A percentile compares a stretch with the other conserved stretches of the same genome.
phyloP scores from a whole-genome alignment of 2,113 vertebrate genomes.

The Poicephalus gulielmi region DNA sequence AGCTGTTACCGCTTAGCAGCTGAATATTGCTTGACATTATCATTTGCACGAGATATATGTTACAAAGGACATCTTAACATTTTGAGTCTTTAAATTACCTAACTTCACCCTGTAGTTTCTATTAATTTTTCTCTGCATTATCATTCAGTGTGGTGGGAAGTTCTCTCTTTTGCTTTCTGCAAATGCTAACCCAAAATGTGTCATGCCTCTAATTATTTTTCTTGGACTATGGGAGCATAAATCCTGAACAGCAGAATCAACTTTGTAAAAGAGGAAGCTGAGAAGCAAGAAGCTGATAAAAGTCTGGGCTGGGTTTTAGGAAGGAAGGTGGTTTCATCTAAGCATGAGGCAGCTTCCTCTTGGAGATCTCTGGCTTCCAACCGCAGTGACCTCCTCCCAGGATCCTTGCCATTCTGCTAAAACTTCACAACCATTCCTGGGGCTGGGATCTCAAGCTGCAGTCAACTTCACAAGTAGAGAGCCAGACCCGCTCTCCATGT shows the following conservation, averaged over 20 bases:
- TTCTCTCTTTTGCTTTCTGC: neutral
- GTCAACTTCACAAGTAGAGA: neutral
- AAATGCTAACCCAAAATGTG: neutral
- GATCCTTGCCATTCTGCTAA: neutral
- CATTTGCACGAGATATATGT: neutral
- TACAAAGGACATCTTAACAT: neutral
- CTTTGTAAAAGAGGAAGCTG: neutral
- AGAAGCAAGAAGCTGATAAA: neutral
- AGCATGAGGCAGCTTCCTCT: neutral
- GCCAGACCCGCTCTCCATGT: neutral
- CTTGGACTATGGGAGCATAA: neutral
- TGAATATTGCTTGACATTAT: neutral
- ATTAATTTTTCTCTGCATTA: neutral
- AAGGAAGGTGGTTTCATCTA: neutral
- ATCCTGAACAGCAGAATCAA: neutral
- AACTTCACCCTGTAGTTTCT: neutral
- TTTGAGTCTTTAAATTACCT: neutral
- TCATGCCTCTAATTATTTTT: neutral
- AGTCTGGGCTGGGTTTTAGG: neutral
- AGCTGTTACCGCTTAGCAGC: neutral
- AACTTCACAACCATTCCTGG: neutral
- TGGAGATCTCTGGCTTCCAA: neutral
- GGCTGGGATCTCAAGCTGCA: neutral
- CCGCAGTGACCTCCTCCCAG: neutral
- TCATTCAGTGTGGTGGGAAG: neutral